A percentile compares a stretch with the other conserved stretches of the same genome.
These are phyloP conservation scores for Hydrochoerus hydrochaeris DNA, from an alignment of 2,113 vertebrate species.

Conservation along the genomic window DNA sequence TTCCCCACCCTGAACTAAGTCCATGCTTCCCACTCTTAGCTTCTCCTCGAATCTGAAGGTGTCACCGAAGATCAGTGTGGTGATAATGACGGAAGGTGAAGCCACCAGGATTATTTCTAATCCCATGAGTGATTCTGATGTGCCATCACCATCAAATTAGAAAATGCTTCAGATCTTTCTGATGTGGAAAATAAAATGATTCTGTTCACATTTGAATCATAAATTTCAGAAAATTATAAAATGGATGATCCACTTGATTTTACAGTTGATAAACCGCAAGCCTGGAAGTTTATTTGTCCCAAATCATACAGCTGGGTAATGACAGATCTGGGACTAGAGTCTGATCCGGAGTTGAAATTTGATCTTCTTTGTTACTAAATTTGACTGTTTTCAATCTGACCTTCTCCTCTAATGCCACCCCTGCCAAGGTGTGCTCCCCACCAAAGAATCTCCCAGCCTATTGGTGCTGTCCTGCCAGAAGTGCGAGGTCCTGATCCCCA, in stretches of 20 bases:
- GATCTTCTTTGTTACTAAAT: background rate
- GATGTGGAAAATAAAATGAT: background rate
- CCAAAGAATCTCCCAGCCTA: background rate
- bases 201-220: background rate
- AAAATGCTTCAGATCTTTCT: background rate
- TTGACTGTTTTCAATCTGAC: background rate
- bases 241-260: background rate
- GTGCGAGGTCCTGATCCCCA: background rate
- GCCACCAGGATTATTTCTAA: background rate
- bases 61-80: background rate
- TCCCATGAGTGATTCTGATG: background rate
- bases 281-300: background rate
- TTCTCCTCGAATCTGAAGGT: conserved; percentile 8
- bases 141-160: background rate
- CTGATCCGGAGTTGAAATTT: background rate
- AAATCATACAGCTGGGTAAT: background rate
- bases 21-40: background rate
- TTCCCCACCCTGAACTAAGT: background rate
- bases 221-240: conserved; percentile 18
- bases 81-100: background rate
- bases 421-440: background rate
- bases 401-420: background rate
- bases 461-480: background rate
- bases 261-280: background rate
- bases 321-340: background rate